Base-by-base conservation (phyloP, 1,140 invertebrate genomes). In the Trichonephila clavata region DNA sequence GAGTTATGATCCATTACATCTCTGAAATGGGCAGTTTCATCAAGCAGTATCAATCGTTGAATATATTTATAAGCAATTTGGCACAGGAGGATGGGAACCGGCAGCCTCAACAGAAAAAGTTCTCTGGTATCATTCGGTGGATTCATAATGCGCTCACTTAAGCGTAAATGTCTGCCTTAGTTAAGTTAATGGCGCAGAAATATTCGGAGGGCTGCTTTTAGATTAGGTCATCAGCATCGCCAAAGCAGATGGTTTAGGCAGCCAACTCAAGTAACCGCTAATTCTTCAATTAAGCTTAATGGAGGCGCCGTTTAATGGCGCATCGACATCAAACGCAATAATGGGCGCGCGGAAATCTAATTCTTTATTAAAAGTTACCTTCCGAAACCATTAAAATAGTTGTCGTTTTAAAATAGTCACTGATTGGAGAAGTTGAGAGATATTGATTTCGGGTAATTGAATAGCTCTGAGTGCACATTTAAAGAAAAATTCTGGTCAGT, bases 241-340 rank as follows among this genome's bases (percentile, higher is more conserved):
- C 32, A 84, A 80, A 92, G 90, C 90, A 92, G 81, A 83, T 92
- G 90, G 60, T 86, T 68, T 18, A 50, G 90, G 81, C 90, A 92
- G 20, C 24, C 8, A 50, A 59, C 83, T 86, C 90, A 92, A 92
- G 90, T 92, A 86, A 86, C 90, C 90, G 60, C 90, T 92, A 92
- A 92, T 92, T 92, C 80, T 65, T 92, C 90, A 92, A 92, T 92
- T 92, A 92, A 32, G 81, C 90, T 86, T 92, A 92, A 92, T 92
- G 90, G 90, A 32, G 90, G 63, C 21, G 27, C 1, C 14, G 63
- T 32, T 92, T 92, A 92, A 92, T 92, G 90, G 90, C 14, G 90
- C 81, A 71, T 71, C 61, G 90, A 32, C 90, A 63, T 65, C 80
- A 92, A 59, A 80, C 68, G 88, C 65, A 80, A 77, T 90, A 90